phyloP scores from a whole-genome alignment of 2,888 invertebrate genomes.

The Dicycla oo region DNA sequence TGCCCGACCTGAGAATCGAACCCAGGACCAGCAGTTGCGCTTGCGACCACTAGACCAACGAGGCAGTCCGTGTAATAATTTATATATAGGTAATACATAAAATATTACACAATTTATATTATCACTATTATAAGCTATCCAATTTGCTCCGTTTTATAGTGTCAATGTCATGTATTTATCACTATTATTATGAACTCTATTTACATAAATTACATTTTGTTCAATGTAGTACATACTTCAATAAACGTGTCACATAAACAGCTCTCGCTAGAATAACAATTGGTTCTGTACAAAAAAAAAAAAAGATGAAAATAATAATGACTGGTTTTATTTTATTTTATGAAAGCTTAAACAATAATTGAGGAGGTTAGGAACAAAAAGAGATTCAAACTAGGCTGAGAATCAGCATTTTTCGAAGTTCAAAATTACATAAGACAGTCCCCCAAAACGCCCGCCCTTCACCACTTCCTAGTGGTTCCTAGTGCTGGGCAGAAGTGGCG shows the following conservation, averaged over 20 bases:
- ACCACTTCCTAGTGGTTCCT: too few species aligned
- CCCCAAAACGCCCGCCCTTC: too few species aligned
- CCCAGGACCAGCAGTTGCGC: too few species aligned
- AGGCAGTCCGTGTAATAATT: not conserved
- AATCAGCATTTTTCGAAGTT: too few species aligned
- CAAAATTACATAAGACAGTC: too few species aligned
- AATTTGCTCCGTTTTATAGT: constrained; percentile 47
- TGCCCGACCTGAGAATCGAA: too few species aligned
- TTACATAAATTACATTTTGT: constrained; percentile 55
- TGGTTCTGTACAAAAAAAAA: not conserved
- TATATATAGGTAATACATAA: too few species aligned
- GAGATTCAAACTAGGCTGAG: too few species aligned
- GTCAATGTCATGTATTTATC: constrained; percentile 58
- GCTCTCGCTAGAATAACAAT: constrained; percentile 8
- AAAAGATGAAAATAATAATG: not conserved
- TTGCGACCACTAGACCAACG: too few species aligned
- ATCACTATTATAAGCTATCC: constrained; percentile 27
- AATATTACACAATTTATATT: constrained; percentile 27
- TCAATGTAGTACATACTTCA: constrained; percentile 18
- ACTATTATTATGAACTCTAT: constrained; percentile 48
- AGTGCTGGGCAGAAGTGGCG: too few species aligned
- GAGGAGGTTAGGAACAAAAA: too few species aligned
- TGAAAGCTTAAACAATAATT: not conserved
- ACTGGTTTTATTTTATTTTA: not conserved
- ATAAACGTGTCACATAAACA: constrained; percentile 22